These are phyloP conservation scores for Scylla paramamosain DNA, from an alignment of 1,140 invertebrate genomes.

Conservation along the genomic window DNA sequence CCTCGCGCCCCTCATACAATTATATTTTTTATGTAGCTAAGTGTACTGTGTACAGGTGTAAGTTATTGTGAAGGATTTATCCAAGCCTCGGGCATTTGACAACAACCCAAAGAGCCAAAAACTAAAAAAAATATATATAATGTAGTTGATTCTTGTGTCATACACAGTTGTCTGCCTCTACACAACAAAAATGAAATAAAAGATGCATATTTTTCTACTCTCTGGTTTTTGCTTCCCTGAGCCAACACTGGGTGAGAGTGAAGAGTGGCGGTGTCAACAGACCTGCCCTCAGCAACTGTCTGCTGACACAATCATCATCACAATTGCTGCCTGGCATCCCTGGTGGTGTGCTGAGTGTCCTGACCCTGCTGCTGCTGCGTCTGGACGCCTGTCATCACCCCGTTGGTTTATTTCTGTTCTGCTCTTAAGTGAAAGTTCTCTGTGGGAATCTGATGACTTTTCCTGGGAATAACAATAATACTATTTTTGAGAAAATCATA, in stretches of 20 bases:
- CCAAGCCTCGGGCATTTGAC: slow-evolving; percentile 75
- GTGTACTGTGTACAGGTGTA: slow-evolving; percentile 72
- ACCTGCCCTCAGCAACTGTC: too few relatives aligned
- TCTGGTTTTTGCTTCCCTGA: slow-evolving; percentile 24
- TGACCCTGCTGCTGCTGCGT: too few relatives aligned
- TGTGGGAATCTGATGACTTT: too few relatives aligned
- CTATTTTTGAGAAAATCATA: too few relatives aligned
- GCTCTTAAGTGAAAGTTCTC: too few relatives aligned
- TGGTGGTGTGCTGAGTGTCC: too few relatives aligned
- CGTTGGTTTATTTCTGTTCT: too few relatives aligned
- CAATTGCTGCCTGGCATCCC: too few relatives aligned
- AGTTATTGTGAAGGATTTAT: slow-evolving; percentile 75
- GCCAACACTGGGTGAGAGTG: not conserved
- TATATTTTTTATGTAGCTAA: slow-evolving; percentile 70
- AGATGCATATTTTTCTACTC: slow-evolving; percentile 70
- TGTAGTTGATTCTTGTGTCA: slow-evolving; percentile 74
- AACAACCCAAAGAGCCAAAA: slow-evolving; percentile 75
- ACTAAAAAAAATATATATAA: slow-evolving; percentile 59
- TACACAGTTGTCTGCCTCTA: slow-evolving; percentile 73
- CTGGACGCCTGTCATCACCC: too few relatives aligned
- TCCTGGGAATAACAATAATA: too few relatives aligned
- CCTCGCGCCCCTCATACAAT: not conserved
- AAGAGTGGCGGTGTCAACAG: not conserved
- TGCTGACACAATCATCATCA: too few relatives aligned
- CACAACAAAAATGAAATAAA: slow-evolving; percentile 75